These are phyloP conservation scores for Zoroaster sp. DNA, from an alignment of 53 echinoderm and acorn worm genomes.

Conservation along the genomic window DNA sequence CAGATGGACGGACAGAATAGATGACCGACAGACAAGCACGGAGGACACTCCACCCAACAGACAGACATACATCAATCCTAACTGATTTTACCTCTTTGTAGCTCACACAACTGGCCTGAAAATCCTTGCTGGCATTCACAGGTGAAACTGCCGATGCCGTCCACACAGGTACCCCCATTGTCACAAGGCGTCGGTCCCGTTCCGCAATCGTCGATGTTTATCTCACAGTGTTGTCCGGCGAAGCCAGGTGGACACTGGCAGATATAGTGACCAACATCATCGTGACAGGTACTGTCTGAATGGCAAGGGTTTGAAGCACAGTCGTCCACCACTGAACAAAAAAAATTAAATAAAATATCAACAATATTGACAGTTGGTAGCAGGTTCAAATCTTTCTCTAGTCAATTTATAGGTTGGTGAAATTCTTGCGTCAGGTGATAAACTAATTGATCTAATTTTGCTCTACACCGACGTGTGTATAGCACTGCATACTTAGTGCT, in stretches of 20 bases:
- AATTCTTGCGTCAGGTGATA: background rate
- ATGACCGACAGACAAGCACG: no score
- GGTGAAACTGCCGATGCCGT: slow-evolving; percentile 28
- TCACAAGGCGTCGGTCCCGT: slow-evolving; percentile 40
- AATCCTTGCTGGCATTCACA: slow-evolving; percentile 53
- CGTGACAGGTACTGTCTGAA: slow-evolving; percentile 30
- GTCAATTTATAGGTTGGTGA: background rate
- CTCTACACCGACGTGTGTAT: background rate
- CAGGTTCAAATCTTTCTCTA: background rate
- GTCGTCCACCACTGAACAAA: slow-evolving; percentile 27
- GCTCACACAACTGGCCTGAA: slow-evolving; percentile 51
- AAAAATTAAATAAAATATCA: background rate
- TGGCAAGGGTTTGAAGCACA: slow-evolving; percentile 45
- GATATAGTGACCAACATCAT: slow-evolving; percentile 21
- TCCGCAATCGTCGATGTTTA: slow-evolving; percentile 62
- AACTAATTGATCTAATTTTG: background rate
- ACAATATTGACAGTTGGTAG: no score
- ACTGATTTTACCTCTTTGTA: slow-evolving; percentile 23
- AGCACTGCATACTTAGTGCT: no score
- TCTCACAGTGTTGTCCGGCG: slow-evolving; percentile 43
- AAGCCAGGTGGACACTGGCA: slow-evolving; percentile 50
- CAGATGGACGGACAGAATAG: no score
- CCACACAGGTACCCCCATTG: slow-evolving; percentile 60
- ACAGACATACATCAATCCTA: background rate
- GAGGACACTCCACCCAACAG: no score